Evolutionary conservation across 2,888 invertebrate species (phyloP).

Genomic region (Stenodera caucasica): DNA sequence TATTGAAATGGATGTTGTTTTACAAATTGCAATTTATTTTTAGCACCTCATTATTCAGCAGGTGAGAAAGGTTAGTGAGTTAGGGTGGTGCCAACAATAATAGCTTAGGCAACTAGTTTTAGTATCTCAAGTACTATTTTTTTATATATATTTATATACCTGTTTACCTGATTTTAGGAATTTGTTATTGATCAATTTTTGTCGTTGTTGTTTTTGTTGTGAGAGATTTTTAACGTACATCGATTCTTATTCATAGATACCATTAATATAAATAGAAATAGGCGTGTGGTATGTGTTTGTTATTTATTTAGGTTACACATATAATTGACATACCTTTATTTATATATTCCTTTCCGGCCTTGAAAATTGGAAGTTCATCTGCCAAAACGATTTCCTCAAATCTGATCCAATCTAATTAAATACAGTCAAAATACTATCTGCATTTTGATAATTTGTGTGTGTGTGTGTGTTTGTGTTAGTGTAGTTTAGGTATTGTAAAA

Average conservation of each 20-base stretch:
- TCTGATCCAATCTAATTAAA: background rate
- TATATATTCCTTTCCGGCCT: background rate
- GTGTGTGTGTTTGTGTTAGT: too few relatives aligned
- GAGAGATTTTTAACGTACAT: background rate
- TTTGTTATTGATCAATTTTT: background rate
- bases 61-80: slow-evolving; percentile 32
- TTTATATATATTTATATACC: background rate
- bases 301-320: background rate
- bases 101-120: slow-evolving; percentile 11
- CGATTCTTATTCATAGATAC: background rate
- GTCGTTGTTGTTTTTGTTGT: background rate
- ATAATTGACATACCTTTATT: background rate
- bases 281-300: background rate
- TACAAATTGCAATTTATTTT: slow-evolving; percentile 28
- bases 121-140: background rate
- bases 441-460: background rate
- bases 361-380: background rate
- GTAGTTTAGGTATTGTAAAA: too few relatives aligned
- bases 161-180: background rate
- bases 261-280: background rate
- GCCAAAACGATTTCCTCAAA: background rate
- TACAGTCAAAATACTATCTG: background rate
- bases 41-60: slow-evolving; percentile 28
- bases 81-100: slow-evolving; percentile 32
- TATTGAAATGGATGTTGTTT: slow-evolving; percentile 24